Base-by-base conservation (phyloP, 2,888 invertebrate species). In the Liopterus haemorrhoidalis region DNA sequence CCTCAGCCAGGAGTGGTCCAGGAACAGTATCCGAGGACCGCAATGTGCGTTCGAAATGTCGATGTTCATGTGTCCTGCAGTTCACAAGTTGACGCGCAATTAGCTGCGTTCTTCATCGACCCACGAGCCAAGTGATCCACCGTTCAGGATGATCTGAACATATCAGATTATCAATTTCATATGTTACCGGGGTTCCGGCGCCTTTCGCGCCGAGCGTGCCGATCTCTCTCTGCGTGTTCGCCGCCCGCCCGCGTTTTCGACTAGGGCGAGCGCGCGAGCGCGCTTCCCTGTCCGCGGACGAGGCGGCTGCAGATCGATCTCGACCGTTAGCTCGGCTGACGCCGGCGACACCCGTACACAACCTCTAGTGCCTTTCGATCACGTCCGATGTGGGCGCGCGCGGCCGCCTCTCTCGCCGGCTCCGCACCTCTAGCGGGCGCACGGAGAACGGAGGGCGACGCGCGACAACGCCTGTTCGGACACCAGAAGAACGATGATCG, bases 21-120 rank as follows among this genome's bases (percentile, higher is more conserved):
- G 67, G 61, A 62, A 62, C 60, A 63, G 66, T 57, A 66, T 59
- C 66, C 70, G 64, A 61, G 65, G 67, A 70, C 70, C 70, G 72
- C 74, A 70, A 74, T 73, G 65, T 74, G 74, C 74, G 73, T 76
- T 75, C 74, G 67, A 76, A 74, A 69, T 69, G 70, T 76, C 74
- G 72, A 74, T 75, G 75, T 70, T 79, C 70, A 70, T 70, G 73
- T 71, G 70, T 71, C 66, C 68, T 71, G 70, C 70, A 67, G 61
- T 66, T 70, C 69, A 70, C 69, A 69, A 58, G 65, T 61, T 64
- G 62, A 60, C 66, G 61, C 68, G 66, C 67, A 67, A 61, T 64
- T 68, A 57, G 60, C 57, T 74, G 72, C 73, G 73, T 71, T 74
- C 71, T 75, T 74, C 74, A 74, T 74, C 73, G 74, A 74, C 68